A percentile compares a stretch with the other conserved stretches of the same genome.
These are phyloP conservation scores for Enteromius treurensis DNA, from an alignment of 2,797 vertebrate genomes.

Conservation along the genomic window DNA sequence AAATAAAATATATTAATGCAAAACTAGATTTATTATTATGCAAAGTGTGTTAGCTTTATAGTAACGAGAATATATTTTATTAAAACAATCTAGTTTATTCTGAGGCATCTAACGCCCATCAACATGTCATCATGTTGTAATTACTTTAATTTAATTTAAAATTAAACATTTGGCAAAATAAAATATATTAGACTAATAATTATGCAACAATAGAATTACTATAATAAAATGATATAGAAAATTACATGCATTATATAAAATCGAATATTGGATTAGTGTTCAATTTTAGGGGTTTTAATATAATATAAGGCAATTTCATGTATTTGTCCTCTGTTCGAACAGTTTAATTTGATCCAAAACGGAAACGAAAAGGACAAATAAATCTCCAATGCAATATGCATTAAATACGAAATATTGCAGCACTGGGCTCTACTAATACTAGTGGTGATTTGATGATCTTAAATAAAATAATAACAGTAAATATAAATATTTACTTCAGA, in stretches of 20 bases:
- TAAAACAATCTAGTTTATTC: not conserved
- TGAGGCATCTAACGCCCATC: not conserved
- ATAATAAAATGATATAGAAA: not conserved
- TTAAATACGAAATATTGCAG: not conserved
- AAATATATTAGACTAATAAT: not conserved
- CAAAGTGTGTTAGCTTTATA: not conserved
- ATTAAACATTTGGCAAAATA: not conserved
- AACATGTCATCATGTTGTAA: not conserved
- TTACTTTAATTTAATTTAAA: not conserved
- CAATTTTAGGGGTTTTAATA: not conserved
- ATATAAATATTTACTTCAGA: slow-evolving; percentile 21
- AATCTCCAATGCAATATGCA: not conserved
- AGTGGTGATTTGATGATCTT: not conserved
- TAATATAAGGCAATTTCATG: not conserved
- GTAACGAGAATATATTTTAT: not conserved
- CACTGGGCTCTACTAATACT: not conserved
- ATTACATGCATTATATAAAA: not conserved
- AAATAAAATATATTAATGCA: not conserved
- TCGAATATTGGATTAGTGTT: no score
- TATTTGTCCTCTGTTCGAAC: not conserved
- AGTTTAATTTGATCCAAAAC: not conserved
- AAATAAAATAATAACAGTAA: not conserved
- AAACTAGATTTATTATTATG: not conserved
- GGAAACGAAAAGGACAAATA: not conserved
- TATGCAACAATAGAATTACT: not conserved